Percentiles rank a stretch among this genome's conserved stretches.
Evolutionary conservation across 1,140 invertebrate genomes (phyloP).

Genomic region (Leguminivora glycinivorella): DNA sequence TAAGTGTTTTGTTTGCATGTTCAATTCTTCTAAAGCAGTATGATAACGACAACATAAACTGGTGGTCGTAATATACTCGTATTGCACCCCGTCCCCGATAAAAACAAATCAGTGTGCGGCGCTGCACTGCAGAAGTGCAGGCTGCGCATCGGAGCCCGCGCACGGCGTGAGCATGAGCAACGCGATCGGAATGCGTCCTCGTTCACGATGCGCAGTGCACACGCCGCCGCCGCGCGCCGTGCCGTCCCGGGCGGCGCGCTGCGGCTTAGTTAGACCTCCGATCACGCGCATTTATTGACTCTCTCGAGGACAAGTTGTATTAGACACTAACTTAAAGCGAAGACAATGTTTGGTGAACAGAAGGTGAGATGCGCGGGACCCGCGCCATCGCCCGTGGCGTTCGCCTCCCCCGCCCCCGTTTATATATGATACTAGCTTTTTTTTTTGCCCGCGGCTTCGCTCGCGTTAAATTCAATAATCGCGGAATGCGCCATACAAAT

Average conservation of each 20-base stretch:
- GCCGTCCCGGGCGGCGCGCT: neutral
- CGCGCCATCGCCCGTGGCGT: neutral
- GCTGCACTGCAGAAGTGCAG: neutral
- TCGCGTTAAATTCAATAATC: no score
- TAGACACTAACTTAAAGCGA: neutral
- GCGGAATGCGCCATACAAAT: no score
- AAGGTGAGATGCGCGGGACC: neutral
- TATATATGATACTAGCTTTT: neutral
- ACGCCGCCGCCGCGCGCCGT: no score
- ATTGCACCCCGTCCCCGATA: neutral
- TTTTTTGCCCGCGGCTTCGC: no score
- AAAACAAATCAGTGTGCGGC: neutral
- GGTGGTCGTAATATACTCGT: neutral
- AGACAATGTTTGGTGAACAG: neutral
- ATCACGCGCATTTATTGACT: neutral
- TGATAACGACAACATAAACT: neutral
- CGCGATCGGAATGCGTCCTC: neutral
- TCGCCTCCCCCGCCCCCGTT: neutral
- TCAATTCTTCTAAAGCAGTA: conserved; percentile 41
- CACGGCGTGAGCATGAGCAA: neutral
- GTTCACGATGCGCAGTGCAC: neutral
- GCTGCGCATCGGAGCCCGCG: no score
- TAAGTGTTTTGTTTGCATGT: no score
- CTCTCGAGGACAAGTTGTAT: neutral
- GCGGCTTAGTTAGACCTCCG: neutral